Conservation (phyloP, 2,888 invertebrate genomes). For the Perizoma flavofasciatum region DNA sequence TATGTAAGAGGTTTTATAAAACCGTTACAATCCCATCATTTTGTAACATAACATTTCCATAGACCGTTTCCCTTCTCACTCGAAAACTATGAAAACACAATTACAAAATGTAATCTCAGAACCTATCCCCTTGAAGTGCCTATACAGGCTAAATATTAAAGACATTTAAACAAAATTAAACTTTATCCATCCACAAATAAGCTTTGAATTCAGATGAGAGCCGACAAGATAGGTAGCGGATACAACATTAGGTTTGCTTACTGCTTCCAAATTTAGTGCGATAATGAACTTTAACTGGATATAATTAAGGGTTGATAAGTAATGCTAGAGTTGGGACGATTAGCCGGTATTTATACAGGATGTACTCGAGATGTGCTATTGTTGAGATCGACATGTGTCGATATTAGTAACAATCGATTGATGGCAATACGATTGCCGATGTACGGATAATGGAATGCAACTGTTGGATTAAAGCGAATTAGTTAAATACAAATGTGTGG, state of each 20-base stretch:
- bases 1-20: background rate
- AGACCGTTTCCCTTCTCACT: slow-evolving; percentile 49
- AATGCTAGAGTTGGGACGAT: slow-evolving; percentile 27
- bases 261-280: slow-evolving; percentile 7
- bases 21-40: slow-evolving; percentile 15
- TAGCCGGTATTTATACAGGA: slow-evolving; percentile 55
- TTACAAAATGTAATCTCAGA: slow-evolving; percentile 71
- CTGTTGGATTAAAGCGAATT: slow-evolving; percentile 19
- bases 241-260: slow-evolving; percentile 29
- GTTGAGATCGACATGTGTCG: slow-evolving; percentile 76
- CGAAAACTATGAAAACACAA: slow-evolving; percentile 71
- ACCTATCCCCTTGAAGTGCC: slow-evolving; percentile 72
- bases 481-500: background rate
- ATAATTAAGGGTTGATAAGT: slow-evolving; percentile 33
- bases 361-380: slow-evolving; percentile 62
- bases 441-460: slow-evolving; percentile 27
- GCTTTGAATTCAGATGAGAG: slow-evolving; percentile 20
- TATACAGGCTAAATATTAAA: slow-evolving; percentile 44
- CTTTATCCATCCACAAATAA: slow-evolving; percentile 28
- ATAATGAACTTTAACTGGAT: slow-evolving; percentile 43
- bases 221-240: slow-evolving; percentile 23
- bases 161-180: slow-evolving; percentile 17
- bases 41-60: slow-evolving; percentile 13
- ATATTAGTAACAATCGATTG: slow-evolving; percentile 58
- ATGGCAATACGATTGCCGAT: slow-evolving; percentile 45